Evolutionary conservation across 30 jellyfish, hydroid and myxozoan species (phyloP).

Genomic region (Hydra vulgaris): DNA sequence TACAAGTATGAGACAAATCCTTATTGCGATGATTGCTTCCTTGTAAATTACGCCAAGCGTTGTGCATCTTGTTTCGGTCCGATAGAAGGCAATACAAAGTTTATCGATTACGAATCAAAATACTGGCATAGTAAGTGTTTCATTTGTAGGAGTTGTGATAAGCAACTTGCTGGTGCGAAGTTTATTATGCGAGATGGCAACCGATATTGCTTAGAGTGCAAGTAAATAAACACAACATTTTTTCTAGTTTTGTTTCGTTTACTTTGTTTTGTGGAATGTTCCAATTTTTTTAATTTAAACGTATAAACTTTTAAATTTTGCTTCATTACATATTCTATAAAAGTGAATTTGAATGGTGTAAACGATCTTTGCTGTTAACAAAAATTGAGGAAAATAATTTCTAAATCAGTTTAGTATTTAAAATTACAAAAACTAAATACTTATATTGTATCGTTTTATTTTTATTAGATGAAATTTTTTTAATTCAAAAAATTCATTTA

Average conservation of each 20-base stretch:
- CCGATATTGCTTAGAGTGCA: conserved; percentile 69
- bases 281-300: no score
- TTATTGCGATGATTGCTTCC: conserved; percentile 81
- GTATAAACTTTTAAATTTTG: no score
- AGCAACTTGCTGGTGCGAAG: conserved; percentile 74
- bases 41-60: conserved; percentile 59
- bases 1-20: conserved; percentile 69
- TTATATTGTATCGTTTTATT: no score
- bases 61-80: conserved; percentile 78
- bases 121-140: conserved; percentile 82
- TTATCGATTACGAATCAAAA: conserved; percentile 63
- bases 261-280: no score
- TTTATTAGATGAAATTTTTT: no score
- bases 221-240: neutral
- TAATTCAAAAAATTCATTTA: no score
- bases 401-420: no score
- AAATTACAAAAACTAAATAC: no score
- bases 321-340: no score
- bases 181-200: conserved; percentile 62
- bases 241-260: neutral
- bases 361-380: no score
- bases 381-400: no score
- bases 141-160: conserved; percentile 56
- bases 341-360: no score
- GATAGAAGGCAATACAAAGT: conserved; percentile 75